Percentiles rank a stretch among this genome's conserved stretches.
Conservation (phyloP, 1,140 invertebrate species). For the Pygmarrhopalites habei region DNA sequence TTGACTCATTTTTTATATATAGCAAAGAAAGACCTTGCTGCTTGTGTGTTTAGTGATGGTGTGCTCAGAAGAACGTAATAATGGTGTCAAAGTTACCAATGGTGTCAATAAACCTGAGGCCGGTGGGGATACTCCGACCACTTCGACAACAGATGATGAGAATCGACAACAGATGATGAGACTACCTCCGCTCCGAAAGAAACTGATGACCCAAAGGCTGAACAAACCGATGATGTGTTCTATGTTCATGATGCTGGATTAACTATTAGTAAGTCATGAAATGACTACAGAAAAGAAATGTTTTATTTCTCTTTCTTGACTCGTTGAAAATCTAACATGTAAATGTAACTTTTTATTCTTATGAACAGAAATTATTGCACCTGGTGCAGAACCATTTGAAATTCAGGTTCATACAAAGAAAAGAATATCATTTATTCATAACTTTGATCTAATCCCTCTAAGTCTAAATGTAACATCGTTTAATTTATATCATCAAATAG, state of each 20-base stretch:
- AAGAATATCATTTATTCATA: background rate
- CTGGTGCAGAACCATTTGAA: slow-evolving; percentile 80
- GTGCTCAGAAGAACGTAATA: slow-evolving; percentile 16
- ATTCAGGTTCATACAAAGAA: slow-evolving; percentile 60
- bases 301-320: no score
- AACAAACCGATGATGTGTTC: slow-evolving; percentile 67
- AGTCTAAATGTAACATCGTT: background rate
- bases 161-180: slow-evolving; percentile 47
- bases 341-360: no score
- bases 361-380: slow-evolving; percentile 82
- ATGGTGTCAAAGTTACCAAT: slow-evolving; percentile 22
- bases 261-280: no score
- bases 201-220: slow-evolving; percentile 43
- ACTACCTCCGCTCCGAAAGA: no score
- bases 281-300: no score
- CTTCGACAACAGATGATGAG: no score
- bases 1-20: no score
- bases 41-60: no score
- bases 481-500: slow-evolving; percentile 48
- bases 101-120: slow-evolving; percentile 24
- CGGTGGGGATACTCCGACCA: background rate
- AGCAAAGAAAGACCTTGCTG: no score
- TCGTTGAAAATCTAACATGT: no score
- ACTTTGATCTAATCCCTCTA: no score
- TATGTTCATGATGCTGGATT: slow-evolving; percentile 85